Conservation (phyloP, 2,113 vertebrate species). For the Serilophus lunatus region DNA sequence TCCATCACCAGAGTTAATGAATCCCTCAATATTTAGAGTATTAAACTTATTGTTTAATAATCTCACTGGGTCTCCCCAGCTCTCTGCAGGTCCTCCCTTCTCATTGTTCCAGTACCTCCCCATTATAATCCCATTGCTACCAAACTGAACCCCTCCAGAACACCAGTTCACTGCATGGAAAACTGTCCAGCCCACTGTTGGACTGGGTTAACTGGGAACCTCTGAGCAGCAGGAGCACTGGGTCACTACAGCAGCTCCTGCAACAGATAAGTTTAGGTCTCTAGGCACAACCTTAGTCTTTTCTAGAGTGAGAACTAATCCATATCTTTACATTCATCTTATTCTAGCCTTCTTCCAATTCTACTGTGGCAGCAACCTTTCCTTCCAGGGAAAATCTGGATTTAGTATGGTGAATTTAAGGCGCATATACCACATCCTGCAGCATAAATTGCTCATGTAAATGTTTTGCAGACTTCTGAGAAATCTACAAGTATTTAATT, state of each 20-base stretch:
- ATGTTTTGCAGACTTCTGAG: neutral
- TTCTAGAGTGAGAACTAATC: neutral
- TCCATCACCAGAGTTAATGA: neutral
- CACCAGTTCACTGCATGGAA: neutral
- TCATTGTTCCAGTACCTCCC: neutral
- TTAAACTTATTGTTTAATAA: neutral
- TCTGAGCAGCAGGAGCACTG: neutral
- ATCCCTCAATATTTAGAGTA: fast-evolving
- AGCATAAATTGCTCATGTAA: neutral
- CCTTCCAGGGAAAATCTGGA: neutral
- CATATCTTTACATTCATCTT: neutral
- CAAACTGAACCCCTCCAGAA: neutral
- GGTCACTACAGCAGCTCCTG: neutral
- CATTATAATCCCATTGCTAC: neutral
- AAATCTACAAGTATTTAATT: neutral
- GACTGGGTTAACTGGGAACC: neutral
- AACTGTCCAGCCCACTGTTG: neutral
- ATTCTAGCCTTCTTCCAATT: neutral
- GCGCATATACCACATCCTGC: neutral
- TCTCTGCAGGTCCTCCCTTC: neutral
- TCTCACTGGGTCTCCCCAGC: neutral
- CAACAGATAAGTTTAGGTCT: neutral
- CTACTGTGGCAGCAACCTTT: neutral
- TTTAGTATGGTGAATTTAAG: neutral
- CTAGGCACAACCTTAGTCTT: neutral